A percentile compares a stretch with the other conserved stretches of the same genome.
phyloP scores from a whole-genome alignment of 1,140 invertebrate genomes.

The Tribolium madens region DNA sequence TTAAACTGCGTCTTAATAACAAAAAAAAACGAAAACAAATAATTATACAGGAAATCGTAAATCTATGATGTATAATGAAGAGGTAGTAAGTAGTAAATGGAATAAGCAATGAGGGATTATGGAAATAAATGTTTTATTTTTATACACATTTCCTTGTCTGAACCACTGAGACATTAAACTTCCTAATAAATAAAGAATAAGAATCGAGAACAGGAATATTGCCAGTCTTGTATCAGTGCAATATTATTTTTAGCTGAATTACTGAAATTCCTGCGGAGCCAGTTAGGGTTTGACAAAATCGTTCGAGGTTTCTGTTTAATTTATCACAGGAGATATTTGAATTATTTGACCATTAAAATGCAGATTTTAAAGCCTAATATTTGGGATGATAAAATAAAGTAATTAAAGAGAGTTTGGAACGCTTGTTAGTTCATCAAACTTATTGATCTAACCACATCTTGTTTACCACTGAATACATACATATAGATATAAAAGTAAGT shows the following conservation, averaged over 20 bases:
- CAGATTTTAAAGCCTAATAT: too few species aligned
- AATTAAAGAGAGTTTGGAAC: too few species aligned
- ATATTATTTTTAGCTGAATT: neutral
- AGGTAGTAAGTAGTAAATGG: constrained; percentile 6
- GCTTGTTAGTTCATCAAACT: too few species aligned
- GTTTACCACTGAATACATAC: too few species aligned
- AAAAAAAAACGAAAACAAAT: constrained; percentile 21
- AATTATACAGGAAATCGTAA: constrained; percentile 27
- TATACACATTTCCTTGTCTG: neutral
- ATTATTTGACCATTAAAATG: neutral
- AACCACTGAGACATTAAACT: neutral
- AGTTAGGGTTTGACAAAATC: neutral
- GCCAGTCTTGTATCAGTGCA: neutral
- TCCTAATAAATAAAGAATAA: neutral
- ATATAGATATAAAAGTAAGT: neutral
- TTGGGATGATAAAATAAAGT: too few species aligned
- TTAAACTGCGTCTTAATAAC: too few species aligned
- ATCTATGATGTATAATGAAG: constrained; percentile 25
- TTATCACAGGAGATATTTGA: neutral
- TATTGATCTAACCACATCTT: too few species aligned
- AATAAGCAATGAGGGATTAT: constrained; percentile 10
- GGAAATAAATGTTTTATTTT: constrained; percentile 17
- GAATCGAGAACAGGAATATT: neutral
- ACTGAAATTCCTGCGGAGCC: neutral
- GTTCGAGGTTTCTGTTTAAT: neutral